Base-by-base conservation (phyloP, 2,888 invertebrate genomes). In the Cryptops parisi region DNA sequence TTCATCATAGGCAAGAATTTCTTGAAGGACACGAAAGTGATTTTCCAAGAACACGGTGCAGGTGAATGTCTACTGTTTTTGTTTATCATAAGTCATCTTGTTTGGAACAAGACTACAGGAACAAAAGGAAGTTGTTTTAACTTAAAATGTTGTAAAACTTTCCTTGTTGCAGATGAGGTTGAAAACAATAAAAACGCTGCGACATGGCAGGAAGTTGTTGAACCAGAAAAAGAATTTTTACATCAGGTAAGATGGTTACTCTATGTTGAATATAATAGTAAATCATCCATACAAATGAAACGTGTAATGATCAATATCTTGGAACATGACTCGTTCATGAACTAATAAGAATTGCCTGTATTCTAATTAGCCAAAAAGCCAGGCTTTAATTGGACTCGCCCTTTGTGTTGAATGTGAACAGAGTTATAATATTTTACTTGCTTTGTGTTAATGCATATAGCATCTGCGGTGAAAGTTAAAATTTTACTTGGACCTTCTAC, bases 1-100 rank as follows among this genome's bases (percentile, higher is more conserved):
- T 89, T 88, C 69, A 81, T 90, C 43, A 77, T 90, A 56, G 90
- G 90, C 33, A 90, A 90, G 71, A 90, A 90, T 70, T 90, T 90
- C 69, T 76, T 88, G 45, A 90, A 90, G 72, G 90, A 90, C 70
- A 87, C 88, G 4, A 78, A 81, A 60, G 82, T 90, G 15, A 78
- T 84, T 58, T 88, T 90, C 72, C 78, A 81, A 63, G 55, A 61
- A 33, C 12, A 43, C 15, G 26, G 27, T 9, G 46, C 51, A 9
- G 50, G 55, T 55, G 15, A 33, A 33, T 15, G 15, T 6, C 33
- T 33, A 9, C 15, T 9, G 15, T 9, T 33, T 33, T 33, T 33
- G 33, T 33, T 33, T 33, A 15, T 33, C 15, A 33, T 33, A 33
- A 33, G 15, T 15, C 9, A 9, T 33, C 15, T 33, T 33, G 33